phyloP scores from a whole-genome alignment of 1,140 invertebrate genomes.

The Holcopasites calliopsidis region DNA sequence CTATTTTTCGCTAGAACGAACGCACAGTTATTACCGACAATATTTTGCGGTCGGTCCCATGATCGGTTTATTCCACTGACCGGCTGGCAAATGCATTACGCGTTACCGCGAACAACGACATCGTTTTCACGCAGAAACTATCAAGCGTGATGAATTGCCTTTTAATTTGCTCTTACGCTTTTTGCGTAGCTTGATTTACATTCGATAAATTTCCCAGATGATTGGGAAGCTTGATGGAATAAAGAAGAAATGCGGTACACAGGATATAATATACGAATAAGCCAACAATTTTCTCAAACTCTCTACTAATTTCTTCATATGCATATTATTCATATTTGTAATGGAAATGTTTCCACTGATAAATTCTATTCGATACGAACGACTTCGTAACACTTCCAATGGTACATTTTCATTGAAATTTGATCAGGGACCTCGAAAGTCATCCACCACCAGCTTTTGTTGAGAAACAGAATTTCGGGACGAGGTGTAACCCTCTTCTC shows the following conservation, averaged over 20 bases:
- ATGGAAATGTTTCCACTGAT: too few relatives aligned
- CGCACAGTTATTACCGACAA: neutral
- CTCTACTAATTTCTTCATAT: too few relatives aligned
- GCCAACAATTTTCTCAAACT: too few relatives aligned
- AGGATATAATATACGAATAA: too few relatives aligned
- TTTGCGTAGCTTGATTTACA: neutral
- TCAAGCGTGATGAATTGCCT: neutral
- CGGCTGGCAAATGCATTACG: neutral
- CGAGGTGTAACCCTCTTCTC: neutral
- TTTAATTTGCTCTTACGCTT: neutral
- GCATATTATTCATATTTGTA: too few relatives aligned
- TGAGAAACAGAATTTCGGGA: neutral
- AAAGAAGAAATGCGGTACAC: neutral
- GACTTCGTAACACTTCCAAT: too few relatives aligned
- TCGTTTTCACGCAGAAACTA: neutral
- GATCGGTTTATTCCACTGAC: neutral
- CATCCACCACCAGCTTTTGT: neutral
- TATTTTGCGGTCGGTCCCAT: neutral
- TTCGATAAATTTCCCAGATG: neutral
- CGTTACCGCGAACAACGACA: neutral
- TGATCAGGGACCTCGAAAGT: neutral
- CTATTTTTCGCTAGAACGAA: conserved; percentile 9
- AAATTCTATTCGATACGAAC: too few relatives aligned
- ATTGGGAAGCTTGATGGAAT: neutral
- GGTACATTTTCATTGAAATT: neutral